These are phyloP conservation scores for Folsomia manolachei DNA, from an alignment of 2,888 invertebrate species.

Conservation along the genomic window DNA sequence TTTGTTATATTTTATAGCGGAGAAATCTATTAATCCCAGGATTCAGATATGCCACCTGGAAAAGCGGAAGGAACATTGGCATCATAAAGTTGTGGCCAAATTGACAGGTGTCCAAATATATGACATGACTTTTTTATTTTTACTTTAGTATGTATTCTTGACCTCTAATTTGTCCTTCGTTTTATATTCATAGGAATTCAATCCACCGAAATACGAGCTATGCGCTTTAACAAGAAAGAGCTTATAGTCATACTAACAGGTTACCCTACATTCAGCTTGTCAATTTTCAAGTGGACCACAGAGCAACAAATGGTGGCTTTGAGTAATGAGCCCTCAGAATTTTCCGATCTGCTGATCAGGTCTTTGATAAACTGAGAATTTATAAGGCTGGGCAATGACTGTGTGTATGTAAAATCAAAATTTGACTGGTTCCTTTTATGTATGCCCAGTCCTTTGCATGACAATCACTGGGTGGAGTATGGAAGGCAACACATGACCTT, in stretches of 20 bases:
- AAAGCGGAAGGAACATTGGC: slow-evolving; percentile 17
- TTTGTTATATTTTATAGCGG: no score
- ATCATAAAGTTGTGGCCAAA: slow-evolving; percentile 17
- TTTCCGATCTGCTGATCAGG: slow-evolving; percentile 37
- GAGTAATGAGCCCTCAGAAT: slow-evolving; percentile 26
- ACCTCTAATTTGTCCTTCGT: neutral
- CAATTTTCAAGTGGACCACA: slow-evolving; percentile 38
- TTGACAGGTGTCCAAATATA: slow-evolving; percentile 21
- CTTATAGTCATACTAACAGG: slow-evolving; percentile 38
- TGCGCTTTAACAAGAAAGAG: slow-evolving; percentile 41
- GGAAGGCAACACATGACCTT: slow-evolving; percentile 37
- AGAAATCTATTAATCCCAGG: slow-evolving; percentile 33
- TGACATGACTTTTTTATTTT: neutral
- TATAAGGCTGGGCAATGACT: no score
- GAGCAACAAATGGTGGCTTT: slow-evolving; percentile 38
- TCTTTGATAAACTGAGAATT: no score
- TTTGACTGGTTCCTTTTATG: no score
- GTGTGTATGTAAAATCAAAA: no score
- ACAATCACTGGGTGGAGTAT: slow-evolving; percentile 42
- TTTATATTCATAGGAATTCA: slow-evolving; percentile 25
- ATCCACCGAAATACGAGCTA: slow-evolving; percentile 35
- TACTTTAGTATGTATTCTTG: neutral
- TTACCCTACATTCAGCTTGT: slow-evolving; percentile 38
- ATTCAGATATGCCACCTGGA: slow-evolving; percentile 34
- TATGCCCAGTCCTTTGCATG: slow-evolving; percentile 36